phyloP scores from a whole-genome alignment of 2,113 vertebrate genomes.

The Scophthalmus maximus region DNA sequence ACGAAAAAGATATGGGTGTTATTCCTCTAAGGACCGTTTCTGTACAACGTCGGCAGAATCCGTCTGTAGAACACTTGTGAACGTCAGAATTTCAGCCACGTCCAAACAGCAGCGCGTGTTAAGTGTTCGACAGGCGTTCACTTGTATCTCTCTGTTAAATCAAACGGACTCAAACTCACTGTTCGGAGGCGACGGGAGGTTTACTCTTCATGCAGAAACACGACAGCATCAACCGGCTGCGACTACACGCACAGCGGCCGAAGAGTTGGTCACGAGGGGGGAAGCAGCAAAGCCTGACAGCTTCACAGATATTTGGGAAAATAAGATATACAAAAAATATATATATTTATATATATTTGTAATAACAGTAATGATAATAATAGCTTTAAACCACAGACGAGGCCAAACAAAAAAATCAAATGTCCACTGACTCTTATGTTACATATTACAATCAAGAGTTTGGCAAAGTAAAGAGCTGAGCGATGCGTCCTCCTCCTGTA shows the following conservation, averaged over 20 bases:
- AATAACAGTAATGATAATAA: constrained; percentile 42
- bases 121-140: no score
- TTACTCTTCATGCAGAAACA: constrained; percentile 75
- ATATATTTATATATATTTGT: constrained; percentile 65
- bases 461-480: constrained; percentile 50
- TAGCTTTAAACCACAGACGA: constrained; percentile 68
- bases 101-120: no score
- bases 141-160: background rate
- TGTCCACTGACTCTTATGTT: constrained; percentile 46
- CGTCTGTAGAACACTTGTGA: no score
- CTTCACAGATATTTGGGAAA: constrained; percentile 60
- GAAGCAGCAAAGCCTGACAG: constrained; percentile 62
- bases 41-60: no score
- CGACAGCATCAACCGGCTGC: constrained; percentile 42
- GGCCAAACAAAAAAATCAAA: constrained; percentile 66
- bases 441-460: constrained; percentile 69
- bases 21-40: background rate
- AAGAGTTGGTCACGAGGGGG: constrained; percentile 50
- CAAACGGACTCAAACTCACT: background rate
- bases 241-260: constrained; percentile 44
- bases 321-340: constrained; percentile 63
- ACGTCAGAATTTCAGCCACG: background rate
- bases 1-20: no score
- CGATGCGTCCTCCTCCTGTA: constrained; percentile 56
- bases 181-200: constrained; percentile 38